phyloP scores from a whole-genome alignment of 2,888 invertebrate genomes.

The Lasioglossum calceatum region DNA sequence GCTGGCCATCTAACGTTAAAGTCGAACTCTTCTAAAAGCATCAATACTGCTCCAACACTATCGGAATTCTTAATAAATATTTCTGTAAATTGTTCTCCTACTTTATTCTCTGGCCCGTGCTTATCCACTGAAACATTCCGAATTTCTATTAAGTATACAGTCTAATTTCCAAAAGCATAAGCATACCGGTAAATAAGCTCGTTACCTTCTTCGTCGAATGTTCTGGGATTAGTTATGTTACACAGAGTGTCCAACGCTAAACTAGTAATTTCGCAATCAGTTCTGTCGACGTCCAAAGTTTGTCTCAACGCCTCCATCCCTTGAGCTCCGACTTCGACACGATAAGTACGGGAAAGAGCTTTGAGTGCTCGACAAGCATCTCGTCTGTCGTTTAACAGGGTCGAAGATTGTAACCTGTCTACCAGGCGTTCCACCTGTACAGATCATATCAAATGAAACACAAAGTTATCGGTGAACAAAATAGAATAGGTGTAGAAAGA shows the following conservation, averaged over 20 bases:
- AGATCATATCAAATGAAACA: conserved; percentile 2
- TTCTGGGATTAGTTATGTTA: conserved; percentile 93
- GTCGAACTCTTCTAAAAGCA: conserved; percentile 97
- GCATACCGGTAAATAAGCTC: background rate
- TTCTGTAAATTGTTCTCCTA: conserved; percentile 98
- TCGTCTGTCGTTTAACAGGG: conserved; percentile 96
- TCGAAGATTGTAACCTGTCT: conserved; percentile 96
- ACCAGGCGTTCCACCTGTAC: conserved; percentile 95
- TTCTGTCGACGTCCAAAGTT: conserved; percentile 94
- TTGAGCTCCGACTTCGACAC: conserved; percentile 98
- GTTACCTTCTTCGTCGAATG: conserved; percentile 92
- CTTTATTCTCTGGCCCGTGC: conserved; percentile 85
- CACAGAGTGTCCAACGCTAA: conserved; percentile 96
- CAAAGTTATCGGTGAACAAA: background rate
- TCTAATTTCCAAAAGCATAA: background rate
- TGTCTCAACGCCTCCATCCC: conserved; percentile 93
- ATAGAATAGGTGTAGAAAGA: background rate
- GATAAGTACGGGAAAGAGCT: conserved; percentile 94
- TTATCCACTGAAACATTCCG: conserved; percentile 76
- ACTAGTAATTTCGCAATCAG: conserved; percentile 96
- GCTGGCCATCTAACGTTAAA: conserved; percentile 96
- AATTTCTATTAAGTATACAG: background rate
- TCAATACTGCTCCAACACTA: conserved; percentile 92
- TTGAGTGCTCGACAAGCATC: conserved; percentile 98
- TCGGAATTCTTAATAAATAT: conserved; percentile 97